These are phyloP conservation scores for Calycopis cecrops DNA, from an alignment of 1,140 invertebrate genomes.

Conservation along the genomic window DNA sequence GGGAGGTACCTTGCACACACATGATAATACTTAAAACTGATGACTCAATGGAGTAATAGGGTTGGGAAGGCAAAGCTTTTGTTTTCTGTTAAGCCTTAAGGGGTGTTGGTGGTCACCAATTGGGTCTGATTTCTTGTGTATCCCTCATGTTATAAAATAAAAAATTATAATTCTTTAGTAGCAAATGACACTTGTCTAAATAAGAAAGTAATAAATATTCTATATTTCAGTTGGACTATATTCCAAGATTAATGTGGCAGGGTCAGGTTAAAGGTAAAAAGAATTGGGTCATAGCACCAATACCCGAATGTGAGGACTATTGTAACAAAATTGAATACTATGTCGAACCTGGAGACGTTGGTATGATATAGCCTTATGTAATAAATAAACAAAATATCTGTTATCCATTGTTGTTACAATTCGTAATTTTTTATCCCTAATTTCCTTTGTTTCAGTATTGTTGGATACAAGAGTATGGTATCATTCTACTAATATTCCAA, in stretches of 20 bases:
- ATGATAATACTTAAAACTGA: too few relatives aligned
- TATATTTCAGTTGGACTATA: conserved; percentile 88
- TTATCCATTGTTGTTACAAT: background rate
- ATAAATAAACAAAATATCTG: background rate
- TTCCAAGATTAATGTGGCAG: conserved; percentile 94
- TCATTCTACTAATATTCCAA: conserved; percentile 89
- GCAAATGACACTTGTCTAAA: too few relatives aligned
- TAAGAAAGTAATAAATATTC: too few relatives aligned
- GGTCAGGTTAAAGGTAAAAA: conserved; percentile 92
- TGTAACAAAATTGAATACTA: conserved; percentile 85
- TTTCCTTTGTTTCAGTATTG: conserved; percentile 78
- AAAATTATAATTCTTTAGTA: too few relatives aligned
- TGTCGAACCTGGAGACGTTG: conserved; percentile 90
- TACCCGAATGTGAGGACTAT: conserved; percentile 90
- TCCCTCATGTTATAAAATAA: too few relatives aligned
- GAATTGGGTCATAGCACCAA: conserved; percentile 89
- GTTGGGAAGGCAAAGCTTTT: too few relatives aligned
- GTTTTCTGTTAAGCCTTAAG: too few relatives aligned
- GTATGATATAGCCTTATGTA: conserved; percentile 57
- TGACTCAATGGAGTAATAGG: too few relatives aligned
- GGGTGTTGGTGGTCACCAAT: too few relatives aligned
- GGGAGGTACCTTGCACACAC: too few relatives aligned
- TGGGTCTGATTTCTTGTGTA: too few relatives aligned
- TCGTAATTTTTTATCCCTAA: conserved; percentile 18
- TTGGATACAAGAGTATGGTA: conserved; percentile 96